Evolutionary conservation across 1,140 invertebrate species (phyloP).

Genomic region (Batillaria attramentaria): DNA sequence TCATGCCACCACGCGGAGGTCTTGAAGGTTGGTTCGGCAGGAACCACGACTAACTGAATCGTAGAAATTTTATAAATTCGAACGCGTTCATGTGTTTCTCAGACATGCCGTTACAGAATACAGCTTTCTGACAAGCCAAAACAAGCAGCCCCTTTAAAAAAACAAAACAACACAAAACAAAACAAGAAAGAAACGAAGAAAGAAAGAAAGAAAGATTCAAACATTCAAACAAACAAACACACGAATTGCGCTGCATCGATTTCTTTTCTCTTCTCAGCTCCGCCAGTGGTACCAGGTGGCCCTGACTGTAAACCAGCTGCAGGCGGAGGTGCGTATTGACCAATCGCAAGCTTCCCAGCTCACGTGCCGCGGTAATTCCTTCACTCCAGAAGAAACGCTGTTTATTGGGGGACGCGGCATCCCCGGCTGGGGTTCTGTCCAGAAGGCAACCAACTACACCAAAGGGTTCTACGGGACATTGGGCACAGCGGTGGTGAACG

Average conservation of each 20-base stretch:
- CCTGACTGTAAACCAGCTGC: constrained; percentile 10
- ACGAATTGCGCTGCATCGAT: background rate
- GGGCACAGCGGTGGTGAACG: constrained; percentile 29
- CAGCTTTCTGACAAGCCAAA: too few relatives aligned
- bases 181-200: background rate
- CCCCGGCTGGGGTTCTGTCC: constrained; percentile 3
- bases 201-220: background rate
- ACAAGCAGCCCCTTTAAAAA: too few relatives aligned
- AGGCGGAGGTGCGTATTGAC: constrained; percentile 29
- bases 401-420: constrained; percentile 19
- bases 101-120: too few relatives aligned
- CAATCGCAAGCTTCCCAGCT: constrained; percentile 26
- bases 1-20: background rate
- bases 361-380: constrained; percentile 6
- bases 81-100: too few relatives aligned
- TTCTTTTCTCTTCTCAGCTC: constrained; percentile 21
- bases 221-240: background rate
- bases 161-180: background rate
- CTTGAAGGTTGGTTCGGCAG: constrained; percentile 4
- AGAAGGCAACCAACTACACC: constrained; percentile 10
- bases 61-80: too few relatives aligned
- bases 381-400: background rate
- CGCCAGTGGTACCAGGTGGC: constrained; percentile 33
- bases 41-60: too few relatives aligned
- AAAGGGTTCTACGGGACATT: constrained; percentile 29